Evolutionary conservation across 2,113 vertebrate species (phyloP), one percentile per base, ranked within the genome.

Genomic region (Ageneiosus marmoratus): DNA sequence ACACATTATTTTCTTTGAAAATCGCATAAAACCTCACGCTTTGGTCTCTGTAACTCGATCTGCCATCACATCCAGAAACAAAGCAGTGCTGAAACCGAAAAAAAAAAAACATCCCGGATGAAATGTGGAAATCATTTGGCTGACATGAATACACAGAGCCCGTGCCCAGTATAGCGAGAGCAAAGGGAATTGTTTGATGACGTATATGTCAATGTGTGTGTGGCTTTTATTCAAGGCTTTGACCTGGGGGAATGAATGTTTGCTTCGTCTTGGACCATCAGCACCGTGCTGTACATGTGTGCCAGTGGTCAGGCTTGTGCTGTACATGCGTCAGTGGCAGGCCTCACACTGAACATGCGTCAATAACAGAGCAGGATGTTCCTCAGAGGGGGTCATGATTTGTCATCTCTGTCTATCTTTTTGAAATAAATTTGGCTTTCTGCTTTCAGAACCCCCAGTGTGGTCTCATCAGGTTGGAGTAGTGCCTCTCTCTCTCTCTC

Each of bases 111-210:
- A 73, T 86, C 88, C 48, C 86, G 79, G 87, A 87, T 88, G 77
- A 92, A 91, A 92, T 89, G 88, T 92, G 90, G 89, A 90, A 92
- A 83, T 82, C 88, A 89, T 90, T 92, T 90, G 81, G 77, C 79
- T 9, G 69, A 69, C 74, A 16, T 44, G 82, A 80, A 82, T 80
- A 41, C 55, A 67, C 78, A 55, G 22, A 24, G 76, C 82, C 86
- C 84, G 87, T 78, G 50, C 84, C 86, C 56, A 89, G 89, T 87
- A 88, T 89, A 92, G 88, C 51, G 62, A 75, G 72, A 88, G 87
- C 48, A 90, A 51, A 32, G 80, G 62, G 84, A 84, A 77, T 85
- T 77, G 84, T 87, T 89, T 88, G 83, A 70, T 83, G 78, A 83
- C 55, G 82, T 88, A 55, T 76, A 67, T 77, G 22, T 86, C 48